Evolutionary conservation across 1,140 invertebrate genomes (phyloP), one percentile per base, ranked within the genome.

Genomic region (Zaprionus tsacasi): DNA sequence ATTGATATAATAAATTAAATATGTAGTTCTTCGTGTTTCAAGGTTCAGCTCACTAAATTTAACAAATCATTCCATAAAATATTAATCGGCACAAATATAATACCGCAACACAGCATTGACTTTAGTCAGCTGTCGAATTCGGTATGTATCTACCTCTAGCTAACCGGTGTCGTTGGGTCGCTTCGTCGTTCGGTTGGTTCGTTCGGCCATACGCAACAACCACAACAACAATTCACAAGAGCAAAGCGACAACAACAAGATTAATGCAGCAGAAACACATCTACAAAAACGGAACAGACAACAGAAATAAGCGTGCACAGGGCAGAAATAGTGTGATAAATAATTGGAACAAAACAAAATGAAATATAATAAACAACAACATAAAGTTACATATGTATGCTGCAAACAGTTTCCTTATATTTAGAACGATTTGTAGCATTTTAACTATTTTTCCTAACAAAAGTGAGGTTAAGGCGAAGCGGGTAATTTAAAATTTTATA

Each of bases 401-500:
- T 35, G 5, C 25, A 35, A 57, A n/a, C n/a, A 17, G 38, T 40
- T 15, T 43, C n/a, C 21, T 33, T 12, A 15, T 48, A 45, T 10
- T 10, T 8, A 15, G n/a, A 21, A 1, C 3, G 11, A 40, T 43
- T 17, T 43, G 40, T 13, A 30, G 17, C 0, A 17, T 52, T 36
- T 15, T 25, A 33, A 33, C 3, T n/a, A 25, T 1, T 65, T 38
- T 64, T 36, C 10, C 38, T 83, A 69, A 56, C 13, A 21, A 78
- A 85, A 64, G 56, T 81, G 58, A 81, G 83, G 83, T 88, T 88
- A 88, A 7, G 58, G 68, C 55, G 52, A 61, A 65, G 13, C 25
- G 11, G 8, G 38, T 63, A 57, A 33, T 11, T n/a, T 33, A 40
- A 17, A 61, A 33, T 48, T 66, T 65, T 76, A 75, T 58, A 70